Percentiles rank a stretch among this genome's conserved stretches.
Conservation (phyloP, 2,888 invertebrate genomes). For the Harpalus rufipes region DNA sequence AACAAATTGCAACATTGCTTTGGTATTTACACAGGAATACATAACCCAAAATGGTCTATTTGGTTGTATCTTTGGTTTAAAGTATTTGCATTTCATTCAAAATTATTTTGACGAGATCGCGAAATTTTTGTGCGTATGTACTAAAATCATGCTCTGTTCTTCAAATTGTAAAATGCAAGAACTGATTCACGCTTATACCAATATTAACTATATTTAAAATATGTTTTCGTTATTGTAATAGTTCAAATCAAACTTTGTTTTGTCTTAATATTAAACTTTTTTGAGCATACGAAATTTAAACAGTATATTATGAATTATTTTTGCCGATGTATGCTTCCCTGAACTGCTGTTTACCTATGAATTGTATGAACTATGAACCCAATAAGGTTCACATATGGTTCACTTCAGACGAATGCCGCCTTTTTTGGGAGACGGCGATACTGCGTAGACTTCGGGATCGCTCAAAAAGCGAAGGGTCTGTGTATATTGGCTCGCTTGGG, state of each 20-base stretch:
- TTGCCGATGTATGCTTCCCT: not conserved
- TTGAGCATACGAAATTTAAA: no score
- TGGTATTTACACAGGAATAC: constrained; percentile 39
- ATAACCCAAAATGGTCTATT: not conserved
- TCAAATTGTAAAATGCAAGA: not conserved
- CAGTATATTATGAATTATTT: no score
- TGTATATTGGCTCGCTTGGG: constrained; percentile 95
- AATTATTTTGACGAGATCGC: constrained; percentile 49
- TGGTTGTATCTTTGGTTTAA: constrained; percentile 15
- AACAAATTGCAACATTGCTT: constrained; percentile 48
- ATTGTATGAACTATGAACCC: not conserved
- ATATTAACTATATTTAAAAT: no score
- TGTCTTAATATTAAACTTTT: no score
- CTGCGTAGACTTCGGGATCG: constrained; percentile 87
- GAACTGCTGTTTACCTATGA: not conserved
- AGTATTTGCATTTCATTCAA: constrained; percentile 27
- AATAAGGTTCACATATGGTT: constrained; percentile 62
- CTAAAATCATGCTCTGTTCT: constrained; percentile 52
- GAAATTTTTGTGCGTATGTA: constrained; percentile 24
- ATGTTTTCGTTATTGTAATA: no score
- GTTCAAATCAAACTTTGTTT: no score
- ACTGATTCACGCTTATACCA: not conserved
- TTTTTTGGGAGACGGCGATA: constrained; percentile 79
- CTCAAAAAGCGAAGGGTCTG: constrained; percentile 94
- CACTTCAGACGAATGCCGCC: constrained; percentile 70